Percentiles rank a stretch among this genome's conserved stretches.
These are phyloP conservation scores for Criorhina ranunculi DNA, from an alignment of 2,888 invertebrate genomes.

Conservation along the genomic window DNA sequence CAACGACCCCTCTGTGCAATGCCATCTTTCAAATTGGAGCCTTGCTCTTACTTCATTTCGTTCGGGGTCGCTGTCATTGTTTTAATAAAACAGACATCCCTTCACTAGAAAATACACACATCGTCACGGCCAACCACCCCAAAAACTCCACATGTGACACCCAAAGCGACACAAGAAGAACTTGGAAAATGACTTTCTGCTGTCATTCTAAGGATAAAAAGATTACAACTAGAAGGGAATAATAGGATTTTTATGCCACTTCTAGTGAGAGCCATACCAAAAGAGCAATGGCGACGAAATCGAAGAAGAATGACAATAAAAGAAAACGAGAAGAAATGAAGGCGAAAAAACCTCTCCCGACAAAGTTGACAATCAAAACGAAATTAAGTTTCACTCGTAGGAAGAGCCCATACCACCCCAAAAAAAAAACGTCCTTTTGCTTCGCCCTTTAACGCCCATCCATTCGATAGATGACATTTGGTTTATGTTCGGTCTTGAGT, in stretches of 20 bases:
- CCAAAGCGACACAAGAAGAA: conserved; percentile 27
- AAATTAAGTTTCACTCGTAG: conserved; percentile 76
- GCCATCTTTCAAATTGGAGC: conserved; percentile 1
- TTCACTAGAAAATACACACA: neutral
- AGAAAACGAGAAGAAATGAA: conserved; percentile 24
- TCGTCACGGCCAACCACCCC: conserved; percentile 5
- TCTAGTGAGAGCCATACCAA: conserved; percentile 44
- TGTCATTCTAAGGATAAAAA: conserved; percentile 78
- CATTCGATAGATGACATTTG: conserved; percentile 64
- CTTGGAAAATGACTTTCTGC: conserved; percentile 77
- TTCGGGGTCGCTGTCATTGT: conserved; percentile 48
- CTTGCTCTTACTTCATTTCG: conserved; percentile 37
- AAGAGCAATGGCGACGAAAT: conserved; percentile 58
- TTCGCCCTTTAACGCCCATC: conserved; percentile 18
- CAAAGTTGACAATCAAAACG: conserved; percentile 77
- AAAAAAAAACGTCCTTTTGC: conserved; percentile 1
- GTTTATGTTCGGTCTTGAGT: conserved; percentile 68
- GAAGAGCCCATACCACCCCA: neutral
- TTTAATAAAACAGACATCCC: conserved; percentile 59
- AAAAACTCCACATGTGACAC: conserved; percentile 30
- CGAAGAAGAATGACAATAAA: conserved; percentile 57
- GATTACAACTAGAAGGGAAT: conserved; percentile 78
- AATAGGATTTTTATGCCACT: conserved; percentile 78
- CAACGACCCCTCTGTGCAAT: conserved; percentile 26
- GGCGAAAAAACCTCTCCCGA: conserved; percentile 42